phyloP scores from a whole-genome alignment of 1,140 invertebrate species.

The Bombus impatiens region DNA sequence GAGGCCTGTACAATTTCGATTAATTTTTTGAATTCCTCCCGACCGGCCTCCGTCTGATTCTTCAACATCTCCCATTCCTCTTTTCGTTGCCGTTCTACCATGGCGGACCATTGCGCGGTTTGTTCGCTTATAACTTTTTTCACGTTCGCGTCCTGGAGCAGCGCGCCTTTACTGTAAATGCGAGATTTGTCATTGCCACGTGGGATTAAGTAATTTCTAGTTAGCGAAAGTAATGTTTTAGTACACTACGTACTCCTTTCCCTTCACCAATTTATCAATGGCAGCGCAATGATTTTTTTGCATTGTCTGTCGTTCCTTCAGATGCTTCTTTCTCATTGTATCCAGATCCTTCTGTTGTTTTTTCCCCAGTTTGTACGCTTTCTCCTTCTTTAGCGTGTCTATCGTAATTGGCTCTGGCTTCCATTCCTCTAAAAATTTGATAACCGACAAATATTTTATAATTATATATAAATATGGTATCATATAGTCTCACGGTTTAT shows the following conservation, averaged over 20 bases:
- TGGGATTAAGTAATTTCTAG: neutral
- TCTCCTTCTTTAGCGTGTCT: slow-evolving; percentile 94
- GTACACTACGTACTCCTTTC: slow-evolving; percentile 88
- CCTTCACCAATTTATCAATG: slow-evolving; percentile 96
- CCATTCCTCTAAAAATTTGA: slow-evolving; percentile 80
- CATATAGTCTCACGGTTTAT: neutral
- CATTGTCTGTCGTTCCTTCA: slow-evolving; percentile 94
- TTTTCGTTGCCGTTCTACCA: slow-evolving; percentile 93
- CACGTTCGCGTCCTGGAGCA: slow-evolving; percentile 89
- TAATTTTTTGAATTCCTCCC: slow-evolving; percentile 93
- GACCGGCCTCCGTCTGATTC: slow-evolving; percentile 91
- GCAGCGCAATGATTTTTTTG: slow-evolving; percentile 96
- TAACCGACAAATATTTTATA: neutral
- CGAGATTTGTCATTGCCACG: neutral
- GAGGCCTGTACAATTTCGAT: slow-evolving; percentile 93
- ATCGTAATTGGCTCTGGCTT: slow-evolving; percentile 95
- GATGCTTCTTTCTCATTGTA: slow-evolving; percentile 93
- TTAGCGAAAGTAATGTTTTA: neutral
- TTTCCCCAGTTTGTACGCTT: slow-evolving; percentile 95
- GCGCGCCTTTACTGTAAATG: slow-evolving; percentile 88
- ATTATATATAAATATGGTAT: neutral
- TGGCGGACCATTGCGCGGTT: slow-evolving; percentile 95
- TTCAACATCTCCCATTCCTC: slow-evolving; percentile 96
- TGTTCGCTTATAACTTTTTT: slow-evolving; percentile 93
- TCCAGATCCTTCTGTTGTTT: slow-evolving; percentile 98